Base-by-base conservation (phyloP, 2,888 invertebrate genomes). In the Athalia rosae region DNA sequence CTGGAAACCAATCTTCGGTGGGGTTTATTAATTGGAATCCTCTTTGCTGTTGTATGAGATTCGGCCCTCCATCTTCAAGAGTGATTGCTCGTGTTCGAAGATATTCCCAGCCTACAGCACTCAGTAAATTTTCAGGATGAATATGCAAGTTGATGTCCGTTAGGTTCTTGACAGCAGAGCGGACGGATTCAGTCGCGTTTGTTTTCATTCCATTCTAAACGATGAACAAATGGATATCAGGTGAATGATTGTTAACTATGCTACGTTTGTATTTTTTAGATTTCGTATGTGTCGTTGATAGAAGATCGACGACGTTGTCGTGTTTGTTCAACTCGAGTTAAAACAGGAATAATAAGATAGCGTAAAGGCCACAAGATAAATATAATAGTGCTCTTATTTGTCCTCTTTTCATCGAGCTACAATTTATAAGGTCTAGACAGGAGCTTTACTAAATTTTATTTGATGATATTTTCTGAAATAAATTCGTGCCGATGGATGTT, bases 11-110 rank as follows among this genome's bases (percentile, higher is more conserved):
- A 81, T 95, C 93, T 83, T 97, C 95, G 0, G 95, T 95, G 1
- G 97, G 97, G 90, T 97, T 96, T 73, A 97, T 91, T 87, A 94
- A 93, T 87, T 97, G 96, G 89, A 97, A 97, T 66, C 97, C 97
- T 83, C 94, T 93, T 89, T 97, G 96, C 85, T 94, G 92, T 86
- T 94, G 93, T 82, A 95, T 94, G 82, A 93, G 92, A 77, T 92
- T 92, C 83, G 93, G 92, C 0, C 95, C 96, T 43, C 95, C 95
- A 87, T 96, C 96, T 79, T 92, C 92, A 11, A 95, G 85, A 43
- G 92, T 92, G 48, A 94, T 89, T 0, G 95, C 93, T 28, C 93
- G 92, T 0, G 96, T 96, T 73, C 95, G 93, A 79, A 98, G 91
- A 90, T 93, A 98, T 89, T 96, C 95, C 92, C 96, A 93, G 48